Evolutionary conservation across 1,140 invertebrate genomes (phyloP).

Genomic region (Aphaenogaster floridana): DNA sequence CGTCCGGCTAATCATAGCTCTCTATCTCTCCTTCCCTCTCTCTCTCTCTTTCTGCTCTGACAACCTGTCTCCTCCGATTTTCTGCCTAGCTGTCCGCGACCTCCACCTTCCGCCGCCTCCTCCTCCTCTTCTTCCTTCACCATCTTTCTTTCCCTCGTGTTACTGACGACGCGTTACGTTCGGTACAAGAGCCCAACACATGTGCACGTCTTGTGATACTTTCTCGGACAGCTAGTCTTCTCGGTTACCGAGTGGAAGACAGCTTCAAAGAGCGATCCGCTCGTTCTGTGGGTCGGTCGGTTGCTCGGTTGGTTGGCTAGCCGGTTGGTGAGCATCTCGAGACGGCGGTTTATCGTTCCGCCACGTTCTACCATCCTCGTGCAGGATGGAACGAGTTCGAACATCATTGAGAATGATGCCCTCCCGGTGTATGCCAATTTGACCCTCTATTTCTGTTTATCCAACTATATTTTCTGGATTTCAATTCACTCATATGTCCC

Average conservation of each 20-base stretch:
- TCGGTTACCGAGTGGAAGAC: slow-evolving; percentile 57
- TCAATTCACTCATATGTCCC: background rate
- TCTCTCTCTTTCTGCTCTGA: slow-evolving; percentile 78
- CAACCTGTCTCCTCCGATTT: slow-evolving; percentile 87
- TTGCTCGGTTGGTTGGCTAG: slow-evolving; percentile 29
- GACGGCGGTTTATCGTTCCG: slow-evolving; percentile 39
- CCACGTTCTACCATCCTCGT: slow-evolving; percentile 24
- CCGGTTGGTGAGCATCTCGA: slow-evolving; percentile 9
- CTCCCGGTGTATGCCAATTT: background rate
- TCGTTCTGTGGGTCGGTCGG: slow-evolving; percentile 24
- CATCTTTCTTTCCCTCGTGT: slow-evolving; percentile 29
- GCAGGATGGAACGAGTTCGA: background rate
- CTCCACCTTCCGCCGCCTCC: slow-evolving; percentile 62
- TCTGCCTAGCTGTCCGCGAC: slow-evolving; percentile 82
- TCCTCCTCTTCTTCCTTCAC: slow-evolving; percentile 19
- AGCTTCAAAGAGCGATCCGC: slow-evolving; percentile 58
- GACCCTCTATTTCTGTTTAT: background rate
- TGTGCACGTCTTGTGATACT: slow-evolving; percentile 70
- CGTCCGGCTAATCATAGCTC: slow-evolving; percentile 85
- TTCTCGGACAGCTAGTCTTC: slow-evolving; percentile 66
- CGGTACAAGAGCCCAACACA: slow-evolving; percentile 61
- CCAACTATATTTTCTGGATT: background rate
- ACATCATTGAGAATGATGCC: background rate
- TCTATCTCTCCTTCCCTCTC: slow-evolving; percentile 9
- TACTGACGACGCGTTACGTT: slow-evolving; percentile 38